phyloP scores from a whole-genome alignment of 2,113 vertebrate genomes.

The Callithrix jacchus region DNA sequence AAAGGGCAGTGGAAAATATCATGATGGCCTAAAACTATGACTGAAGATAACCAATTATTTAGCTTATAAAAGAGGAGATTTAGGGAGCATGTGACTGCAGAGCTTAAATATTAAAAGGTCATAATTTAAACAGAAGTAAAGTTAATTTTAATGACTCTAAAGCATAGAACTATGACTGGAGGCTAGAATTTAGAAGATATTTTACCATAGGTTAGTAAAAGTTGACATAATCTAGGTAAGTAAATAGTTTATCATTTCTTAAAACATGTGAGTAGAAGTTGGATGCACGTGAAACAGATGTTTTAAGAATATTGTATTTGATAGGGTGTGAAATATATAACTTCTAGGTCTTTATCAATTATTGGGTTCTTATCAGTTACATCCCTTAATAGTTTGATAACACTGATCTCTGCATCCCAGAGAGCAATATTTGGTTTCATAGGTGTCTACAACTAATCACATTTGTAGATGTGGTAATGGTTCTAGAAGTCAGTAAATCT shows the following conservation, averaged over 20 bases:
- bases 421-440: not conserved
- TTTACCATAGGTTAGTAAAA: not conserved
- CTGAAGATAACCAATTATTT: not conserved
- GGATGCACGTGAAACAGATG: not conserved
- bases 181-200: not conserved
- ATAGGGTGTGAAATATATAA: not conserved
- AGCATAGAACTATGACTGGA: not conserved
- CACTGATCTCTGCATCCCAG: not conserved
- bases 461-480: not conserved
- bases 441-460: not conserved
- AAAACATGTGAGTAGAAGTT: not conserved
- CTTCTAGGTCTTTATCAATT: not conserved
- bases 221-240: not conserved
- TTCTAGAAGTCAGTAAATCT: not conserved
- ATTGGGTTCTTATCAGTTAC: not conserved
- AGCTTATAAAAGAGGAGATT: not conserved
- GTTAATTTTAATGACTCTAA: not conserved
- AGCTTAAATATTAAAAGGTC: not conserved
- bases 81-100: not conserved
- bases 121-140: not conserved
- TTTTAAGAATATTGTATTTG: not conserved
- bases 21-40: not conserved
- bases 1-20: not conserved
- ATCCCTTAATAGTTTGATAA: not conserved
- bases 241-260: not conserved